These are phyloP conservation scores for Excalfactoria chinensis DNA, from an alignment of 2,113 vertebrate genomes.

Conservation along the genomic window DNA sequence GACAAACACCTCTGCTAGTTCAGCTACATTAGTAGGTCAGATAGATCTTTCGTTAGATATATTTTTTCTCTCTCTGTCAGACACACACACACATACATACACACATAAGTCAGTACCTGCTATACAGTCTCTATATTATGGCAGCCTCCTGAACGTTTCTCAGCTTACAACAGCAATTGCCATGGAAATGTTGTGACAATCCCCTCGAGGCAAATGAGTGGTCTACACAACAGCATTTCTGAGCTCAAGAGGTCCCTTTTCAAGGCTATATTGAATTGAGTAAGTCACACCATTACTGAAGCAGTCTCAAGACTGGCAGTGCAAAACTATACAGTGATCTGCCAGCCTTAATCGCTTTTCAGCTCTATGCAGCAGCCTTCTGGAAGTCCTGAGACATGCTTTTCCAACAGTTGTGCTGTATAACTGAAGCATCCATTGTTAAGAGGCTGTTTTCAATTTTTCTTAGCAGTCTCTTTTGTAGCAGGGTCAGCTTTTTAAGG, in stretches of 20 bases:
- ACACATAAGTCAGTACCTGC: neutral
- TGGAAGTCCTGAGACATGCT: conserved; percentile 66
- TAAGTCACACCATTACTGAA: conserved; percentile 62
- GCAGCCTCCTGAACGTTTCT: conserved; percentile 54
- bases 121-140: conserved; percentile 7
- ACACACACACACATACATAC: neutral
- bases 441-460: conserved; percentile 61
- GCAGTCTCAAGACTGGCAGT: conserved; percentile 60
- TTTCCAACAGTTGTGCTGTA: conserved; percentile 67
- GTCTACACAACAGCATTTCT: conserved; percentile 68
- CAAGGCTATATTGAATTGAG: conserved; percentile 65
- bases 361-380: conserved; percentile 66
- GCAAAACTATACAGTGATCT: conserved; percentile 70
- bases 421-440: conserved; percentile 70
- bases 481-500: conserved; percentile 49
- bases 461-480: conserved; percentile 65
- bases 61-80: neutral
- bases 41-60: neutral
- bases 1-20: conserved; percentile 6
- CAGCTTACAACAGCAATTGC: conserved; percentile 56
- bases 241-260: conserved; percentile 64
- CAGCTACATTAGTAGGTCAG: neutral
- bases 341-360: conserved; percentile 72
- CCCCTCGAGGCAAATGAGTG: conserved; percentile 55
- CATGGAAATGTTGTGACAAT: conserved; percentile 67